Conservation (phyloP, 2,888 invertebrate genomes). For the Sarcophaga subvicina region DNA sequence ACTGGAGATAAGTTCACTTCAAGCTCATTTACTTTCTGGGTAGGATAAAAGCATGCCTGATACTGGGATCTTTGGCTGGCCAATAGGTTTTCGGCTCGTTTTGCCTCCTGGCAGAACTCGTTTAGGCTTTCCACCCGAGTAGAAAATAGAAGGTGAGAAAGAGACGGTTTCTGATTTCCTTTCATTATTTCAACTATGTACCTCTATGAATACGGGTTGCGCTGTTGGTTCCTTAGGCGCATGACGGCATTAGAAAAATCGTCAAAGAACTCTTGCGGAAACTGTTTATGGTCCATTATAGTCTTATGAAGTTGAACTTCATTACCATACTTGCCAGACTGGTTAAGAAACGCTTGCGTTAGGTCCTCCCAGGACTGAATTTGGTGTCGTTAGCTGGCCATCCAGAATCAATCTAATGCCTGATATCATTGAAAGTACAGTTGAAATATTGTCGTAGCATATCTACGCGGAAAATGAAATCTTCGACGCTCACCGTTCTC, state of each 20-base stretch:
- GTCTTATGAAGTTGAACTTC: background rate
- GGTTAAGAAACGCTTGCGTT: background rate
- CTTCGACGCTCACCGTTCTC: background rate
- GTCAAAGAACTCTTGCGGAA: conserved; percentile 3
- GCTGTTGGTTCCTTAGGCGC: conserved; percentile 17
- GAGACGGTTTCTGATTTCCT: conserved; percentile 15
- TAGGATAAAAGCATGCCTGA: background rate
- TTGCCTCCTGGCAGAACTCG: conserved; percentile 18
- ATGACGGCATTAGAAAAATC: conserved; percentile 1
- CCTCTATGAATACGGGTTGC: background rate
- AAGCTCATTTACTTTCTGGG: background rate
- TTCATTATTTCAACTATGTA: conserved; percentile 36
- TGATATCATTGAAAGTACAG: no score
- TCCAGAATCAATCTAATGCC: conserved; percentile 13
- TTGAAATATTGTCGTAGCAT: no score
- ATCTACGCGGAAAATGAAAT: no score
- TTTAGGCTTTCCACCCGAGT: background rate
- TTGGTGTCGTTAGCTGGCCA: no score
- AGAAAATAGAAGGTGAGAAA: conserved; percentile 7
- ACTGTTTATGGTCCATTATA: background rate
- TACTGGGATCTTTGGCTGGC: background rate
- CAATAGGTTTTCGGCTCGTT: conserved; percentile 23
- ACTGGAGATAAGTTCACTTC: background rate
- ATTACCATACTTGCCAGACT: background rate
- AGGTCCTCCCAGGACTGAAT: conserved; percentile 1